A percentile compares a stretch with the other conserved stretches of the same genome.
Conservation (phyloP, 2,888 invertebrate genomes). For the Acleris sparsana region DNA sequence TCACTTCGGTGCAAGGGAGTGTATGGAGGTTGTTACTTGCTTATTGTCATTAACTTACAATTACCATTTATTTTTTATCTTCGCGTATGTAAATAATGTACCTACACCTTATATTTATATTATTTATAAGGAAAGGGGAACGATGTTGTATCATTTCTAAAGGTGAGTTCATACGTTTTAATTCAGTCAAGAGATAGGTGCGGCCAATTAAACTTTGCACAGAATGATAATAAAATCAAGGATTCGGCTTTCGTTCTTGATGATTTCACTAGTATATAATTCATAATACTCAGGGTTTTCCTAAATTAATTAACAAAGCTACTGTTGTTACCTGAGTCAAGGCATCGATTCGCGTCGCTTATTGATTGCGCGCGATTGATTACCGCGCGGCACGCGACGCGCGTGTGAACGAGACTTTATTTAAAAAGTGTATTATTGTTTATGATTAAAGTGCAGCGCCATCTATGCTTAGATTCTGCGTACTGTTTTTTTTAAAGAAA, state of each 20-base stretch:
- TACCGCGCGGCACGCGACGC: constrained; percentile 64
- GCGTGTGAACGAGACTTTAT: constrained; percentile 41
- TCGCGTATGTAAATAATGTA: not conserved
- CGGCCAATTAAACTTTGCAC: too few species aligned
- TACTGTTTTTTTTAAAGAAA: too few species aligned
- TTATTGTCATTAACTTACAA: not conserved
- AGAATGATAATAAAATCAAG: too few species aligned
- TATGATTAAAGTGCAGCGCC: not conserved
- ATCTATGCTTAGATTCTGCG: not conserved
- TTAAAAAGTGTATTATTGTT: constrained; percentile 17
- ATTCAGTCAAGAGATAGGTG: too few species aligned
- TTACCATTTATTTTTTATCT: not conserved
- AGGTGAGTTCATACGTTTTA: too few species aligned
- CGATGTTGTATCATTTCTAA: too few species aligned
- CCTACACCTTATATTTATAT: too few species aligned
- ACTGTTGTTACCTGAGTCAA: constrained; percentile 50
- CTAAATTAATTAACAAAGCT: constrained; percentile 38
- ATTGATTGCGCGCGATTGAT: constrained; percentile 79
- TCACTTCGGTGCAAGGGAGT: constrained; percentile 29
- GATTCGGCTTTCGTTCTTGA: not conserved
- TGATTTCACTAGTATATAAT: not conserved
- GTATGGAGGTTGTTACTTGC: constrained; percentile 42
- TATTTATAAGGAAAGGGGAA: too few species aligned
- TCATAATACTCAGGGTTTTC: not conserved
- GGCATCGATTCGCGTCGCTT: constrained; percentile 77